Evolutionary conservation across 2,113 vertebrate genomes (phyloP).

Genomic region (Passer domesticus): DNA sequence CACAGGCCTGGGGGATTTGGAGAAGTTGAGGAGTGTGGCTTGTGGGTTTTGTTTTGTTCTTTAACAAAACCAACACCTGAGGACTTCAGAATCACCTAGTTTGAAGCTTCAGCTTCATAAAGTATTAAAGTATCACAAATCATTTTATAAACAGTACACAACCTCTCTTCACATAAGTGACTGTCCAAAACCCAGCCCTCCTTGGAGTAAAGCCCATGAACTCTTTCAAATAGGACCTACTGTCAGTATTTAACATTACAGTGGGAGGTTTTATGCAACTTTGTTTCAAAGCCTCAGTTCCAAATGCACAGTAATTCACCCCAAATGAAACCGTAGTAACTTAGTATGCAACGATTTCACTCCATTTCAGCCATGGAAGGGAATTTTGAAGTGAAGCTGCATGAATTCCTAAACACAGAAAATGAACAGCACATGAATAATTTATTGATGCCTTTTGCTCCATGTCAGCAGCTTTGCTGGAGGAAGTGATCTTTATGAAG

Average conservation of each 20-base stretch:
- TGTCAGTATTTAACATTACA: background rate
- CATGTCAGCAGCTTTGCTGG: conserved; percentile 63
- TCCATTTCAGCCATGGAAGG: background rate
- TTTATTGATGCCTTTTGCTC: conserved; percentile 60
- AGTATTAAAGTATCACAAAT: background rate
- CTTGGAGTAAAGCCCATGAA: background rate
- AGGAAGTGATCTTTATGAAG: conserved; percentile 68
- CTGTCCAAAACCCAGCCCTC: background rate
- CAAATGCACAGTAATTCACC: background rate
- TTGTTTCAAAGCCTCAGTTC: background rate
- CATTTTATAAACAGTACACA: background rate
- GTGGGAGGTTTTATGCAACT: background rate
- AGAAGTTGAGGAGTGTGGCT: background rate
- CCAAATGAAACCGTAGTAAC: background rate
- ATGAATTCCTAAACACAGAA: conserved; percentile 63
- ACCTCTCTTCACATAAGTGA: background rate
- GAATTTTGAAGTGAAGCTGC: conserved; percentile 48
- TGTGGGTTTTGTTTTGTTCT: background rate
- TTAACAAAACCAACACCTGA: background rate
- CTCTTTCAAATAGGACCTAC: background rate
- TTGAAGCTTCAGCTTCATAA: background rate
- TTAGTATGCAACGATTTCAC: background rate
- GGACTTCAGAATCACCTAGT: background rate
- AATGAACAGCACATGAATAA: conserved; percentile 64
- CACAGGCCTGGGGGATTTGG: background rate